Base-by-base conservation (phyloP, 2,797 vertebrate species). In the Artibeus jamaicensis region DNA sequence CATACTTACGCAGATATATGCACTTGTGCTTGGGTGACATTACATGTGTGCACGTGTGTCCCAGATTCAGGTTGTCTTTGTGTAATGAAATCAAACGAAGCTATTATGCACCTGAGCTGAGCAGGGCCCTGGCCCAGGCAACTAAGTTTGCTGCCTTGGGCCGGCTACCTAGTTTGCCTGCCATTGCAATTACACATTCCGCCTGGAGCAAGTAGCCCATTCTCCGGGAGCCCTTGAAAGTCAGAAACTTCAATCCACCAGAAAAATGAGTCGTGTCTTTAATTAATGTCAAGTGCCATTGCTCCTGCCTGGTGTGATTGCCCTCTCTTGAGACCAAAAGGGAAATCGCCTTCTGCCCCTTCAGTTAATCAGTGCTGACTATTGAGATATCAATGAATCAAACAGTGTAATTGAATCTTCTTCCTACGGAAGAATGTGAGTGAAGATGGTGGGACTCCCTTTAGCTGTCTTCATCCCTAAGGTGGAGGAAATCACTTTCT, bases 201-300 rank as follows among this genome's bases (percentile, higher is more conserved):
- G 24, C 44, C 85, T 65, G 2, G 29, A 85, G 34, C 73, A n/a
- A 82, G 55, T 7, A 76, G 86, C 68, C 78, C 15, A 67, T 48
- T 16, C 26, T 95, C 42, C 50, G 73, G 15, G 59, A 82, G 26
- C 34, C 42, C 37, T 71, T 79, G 55, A 88, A 91, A 96, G 46
- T 85, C 77, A 95, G 71, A 89, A 71, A 82, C 26, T 34, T 93
- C 82, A 48, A 88, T 85, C 53, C 44, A 26, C 90, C 79, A 44
- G 85, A 84, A 83, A 96, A 91, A 94, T 53, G 78, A 95, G 65
- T 14, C 7, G 0, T 77, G 26, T 24, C 57, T 71, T 87, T 94
- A 92, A 94, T 96, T 57, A 73, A 87, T 39, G 81, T 48, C 73
- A 92, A 89, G 78, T 85, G 92, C 48, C 86, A 24, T 81, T 37